Evolutionary conservation across 2,888 invertebrate species (phyloP), one percentile per base, ranked within the genome.

Genomic region (Gryllus longicercus): DNA sequence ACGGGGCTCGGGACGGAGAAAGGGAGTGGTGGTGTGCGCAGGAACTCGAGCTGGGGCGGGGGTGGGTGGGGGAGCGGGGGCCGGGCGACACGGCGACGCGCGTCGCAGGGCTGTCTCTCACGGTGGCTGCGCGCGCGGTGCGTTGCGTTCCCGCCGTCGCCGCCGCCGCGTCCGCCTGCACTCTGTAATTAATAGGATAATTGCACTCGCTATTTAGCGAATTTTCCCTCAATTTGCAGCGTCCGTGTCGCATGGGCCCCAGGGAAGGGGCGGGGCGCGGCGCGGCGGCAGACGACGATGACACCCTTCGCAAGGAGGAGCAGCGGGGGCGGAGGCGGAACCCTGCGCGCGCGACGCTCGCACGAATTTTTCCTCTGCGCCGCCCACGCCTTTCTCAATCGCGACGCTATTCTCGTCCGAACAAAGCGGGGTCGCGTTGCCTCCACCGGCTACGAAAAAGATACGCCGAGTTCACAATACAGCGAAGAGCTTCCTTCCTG

Each of bases 21-120:
- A 8, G 8, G 38, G 38, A 38, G 8, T 38, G 38, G 38, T 8
- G 5, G 38, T 2, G 4, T 25, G 21, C 21, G 21, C 21, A 1
- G 25, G 25, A 25, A 25, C 25, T 25, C 25, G 25, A 4, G 25
- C 25, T 25, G 25, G 25, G 25, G 38, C 5, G 11, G 63, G 63
- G 11, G 63, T 0, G 63, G 12, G 5, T 4, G 63, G 11, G 63
- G 63, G 63, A 11, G 63, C 2, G 11, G 12, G 5, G 3, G 11
- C 51, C 16, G 51, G 5, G 63, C 3, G 63, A n/a, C 16, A 63
- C 63, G 63, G 63, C 63, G 5, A 63, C 63, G 63, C 63, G n/a
- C 63, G 63, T 63, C 63, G 63, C n/a, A n/a, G 63, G 63, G n/a
- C 63, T 14, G 63, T 63, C 63, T 63, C 63, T 63, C 63, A 63